Conservation (phyloP, 2,888 invertebrate species). For the Allygus modestus region DNA sequence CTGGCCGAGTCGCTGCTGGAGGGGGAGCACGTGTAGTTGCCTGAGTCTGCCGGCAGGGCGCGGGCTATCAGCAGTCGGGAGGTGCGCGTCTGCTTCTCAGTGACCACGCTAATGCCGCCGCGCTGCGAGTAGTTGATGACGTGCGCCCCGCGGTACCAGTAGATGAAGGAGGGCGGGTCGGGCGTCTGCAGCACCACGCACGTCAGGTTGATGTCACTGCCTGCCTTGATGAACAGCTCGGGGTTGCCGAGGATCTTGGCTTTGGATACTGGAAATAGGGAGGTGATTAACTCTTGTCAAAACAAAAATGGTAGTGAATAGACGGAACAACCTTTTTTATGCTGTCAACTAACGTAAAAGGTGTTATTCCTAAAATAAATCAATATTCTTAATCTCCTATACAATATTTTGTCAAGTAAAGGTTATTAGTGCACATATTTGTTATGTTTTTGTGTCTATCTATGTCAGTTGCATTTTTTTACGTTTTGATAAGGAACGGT, state of each 20-base stretch:
- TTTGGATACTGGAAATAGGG: slow-evolving; percentile 85
- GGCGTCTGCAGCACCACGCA: slow-evolving; percentile 91
- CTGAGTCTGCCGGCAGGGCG: slow-evolving; percentile 80
- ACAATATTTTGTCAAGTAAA: no score
- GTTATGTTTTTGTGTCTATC: no score
- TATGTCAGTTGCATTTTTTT: no score
- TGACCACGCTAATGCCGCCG: slow-evolving; percentile 78
- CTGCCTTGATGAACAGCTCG: slow-evolving; percentile 92
- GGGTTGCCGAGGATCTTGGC: slow-evolving; percentile 92
- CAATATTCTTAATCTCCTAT: no score
- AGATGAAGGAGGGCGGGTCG: slow-evolving; percentile 87
- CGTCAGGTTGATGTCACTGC: slow-evolving; percentile 94
- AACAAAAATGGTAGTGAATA: no score
- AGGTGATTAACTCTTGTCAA: no score
- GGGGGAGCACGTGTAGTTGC: slow-evolving; percentile 83
- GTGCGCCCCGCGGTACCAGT: slow-evolving; percentile 78
- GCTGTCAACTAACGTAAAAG: no score
- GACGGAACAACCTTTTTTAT: no score
- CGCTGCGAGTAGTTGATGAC: slow-evolving; percentile 79
- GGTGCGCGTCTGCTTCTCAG: slow-evolving; percentile 77
- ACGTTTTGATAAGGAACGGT: no score
- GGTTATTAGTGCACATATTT: no score
- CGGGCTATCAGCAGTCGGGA: slow-evolving; percentile 78
- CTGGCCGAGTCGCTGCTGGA: slow-evolving; percentile 85
- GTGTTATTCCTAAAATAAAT: no score